Percentiles rank a stretch among this genome's conserved stretches.
Evolutionary conservation across 2,113 vertebrate species (phyloP).

Genomic region (Chloroceryle aenea): DNA sequence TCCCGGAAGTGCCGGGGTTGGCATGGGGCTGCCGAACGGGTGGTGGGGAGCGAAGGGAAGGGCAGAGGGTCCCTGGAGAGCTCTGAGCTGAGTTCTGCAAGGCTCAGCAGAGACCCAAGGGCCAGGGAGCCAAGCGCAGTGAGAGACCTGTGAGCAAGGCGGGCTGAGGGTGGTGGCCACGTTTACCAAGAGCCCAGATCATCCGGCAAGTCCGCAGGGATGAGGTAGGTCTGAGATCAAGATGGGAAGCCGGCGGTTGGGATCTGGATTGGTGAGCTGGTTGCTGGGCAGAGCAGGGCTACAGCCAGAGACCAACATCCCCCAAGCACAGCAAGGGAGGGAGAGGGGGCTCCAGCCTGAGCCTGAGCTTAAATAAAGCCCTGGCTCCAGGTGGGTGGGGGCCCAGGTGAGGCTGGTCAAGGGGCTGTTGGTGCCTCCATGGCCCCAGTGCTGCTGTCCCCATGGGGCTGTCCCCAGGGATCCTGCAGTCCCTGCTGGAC

Average conservation of each 20-base stretch:
- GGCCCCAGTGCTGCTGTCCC: neutral
- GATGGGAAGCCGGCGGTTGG: fast-evolving
- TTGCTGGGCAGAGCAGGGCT: neutral
- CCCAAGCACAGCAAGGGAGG: neutral
- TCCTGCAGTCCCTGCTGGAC: neutral
- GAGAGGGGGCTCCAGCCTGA: fast-evolving
- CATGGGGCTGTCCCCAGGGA: neutral
- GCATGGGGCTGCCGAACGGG: neutral
- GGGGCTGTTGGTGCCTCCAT: neutral
- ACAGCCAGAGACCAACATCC: neutral
- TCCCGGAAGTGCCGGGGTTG: neutral
- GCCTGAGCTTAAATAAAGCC: neutral
- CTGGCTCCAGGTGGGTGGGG: too few relatives aligned
- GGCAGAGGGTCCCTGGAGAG: fast-evolving
- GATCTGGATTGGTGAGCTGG: fast-evolving
- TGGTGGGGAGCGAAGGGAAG: neutral
- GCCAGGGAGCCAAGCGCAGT: neutral
- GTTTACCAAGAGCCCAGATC: neutral
- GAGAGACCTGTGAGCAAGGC: neutral
- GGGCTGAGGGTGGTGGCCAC: neutral
- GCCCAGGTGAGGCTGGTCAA: neutral
- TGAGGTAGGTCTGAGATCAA: neutral
- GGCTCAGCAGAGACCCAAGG: neutral
- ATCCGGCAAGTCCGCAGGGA: fast-evolving
- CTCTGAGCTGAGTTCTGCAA: neutral